Evolutionary conservation across 2,888 invertebrate species (phyloP).

Genomic region (Xiphydria camelus): DNA sequence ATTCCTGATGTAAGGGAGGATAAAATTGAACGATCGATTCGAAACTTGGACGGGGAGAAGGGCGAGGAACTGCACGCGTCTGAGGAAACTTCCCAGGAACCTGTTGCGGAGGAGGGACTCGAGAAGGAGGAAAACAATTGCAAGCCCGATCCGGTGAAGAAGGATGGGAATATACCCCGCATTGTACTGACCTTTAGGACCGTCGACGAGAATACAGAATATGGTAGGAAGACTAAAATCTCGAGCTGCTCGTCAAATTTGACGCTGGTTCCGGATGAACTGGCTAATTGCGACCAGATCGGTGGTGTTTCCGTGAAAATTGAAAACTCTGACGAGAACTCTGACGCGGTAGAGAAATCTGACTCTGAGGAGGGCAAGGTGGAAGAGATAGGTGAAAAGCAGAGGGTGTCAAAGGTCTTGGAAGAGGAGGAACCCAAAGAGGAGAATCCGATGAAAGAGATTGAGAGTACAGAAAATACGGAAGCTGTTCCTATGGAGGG

Average conservation of each 20-base stretch:
- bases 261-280: constrained; percentile 50
- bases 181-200: constrained; percentile 68
- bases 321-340: constrained; percentile 49
- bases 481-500: constrained; percentile 20
- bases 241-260: constrained; percentile 53
- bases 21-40: constrained; percentile 5
- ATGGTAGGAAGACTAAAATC: constrained; percentile 53
- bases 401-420: constrained; percentile 14
- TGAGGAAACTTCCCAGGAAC: neutral
- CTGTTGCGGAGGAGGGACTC: neutral
- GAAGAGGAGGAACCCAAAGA: constrained; percentile 12
- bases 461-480: too few species aligned
- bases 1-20: constrained; percentile 8
- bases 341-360: constrained; percentile 58
- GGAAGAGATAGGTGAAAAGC: constrained; percentile 46
- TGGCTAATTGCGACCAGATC: constrained; percentile 48
- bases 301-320: constrained; percentile 56
- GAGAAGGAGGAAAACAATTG: constrained; percentile 18
- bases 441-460: constrained; percentile 9
- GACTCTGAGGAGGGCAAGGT: constrained; percentile 62
- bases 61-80: neutral
- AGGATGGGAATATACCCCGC: constrained; percentile 60
- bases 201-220: constrained; percentile 55
- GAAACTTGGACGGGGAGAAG: constrained; percentile 13
- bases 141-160: constrained; percentile 33